Conservation (phyloP, 2,113 vertebrate genomes). For the Spea bombifrons region DNA sequence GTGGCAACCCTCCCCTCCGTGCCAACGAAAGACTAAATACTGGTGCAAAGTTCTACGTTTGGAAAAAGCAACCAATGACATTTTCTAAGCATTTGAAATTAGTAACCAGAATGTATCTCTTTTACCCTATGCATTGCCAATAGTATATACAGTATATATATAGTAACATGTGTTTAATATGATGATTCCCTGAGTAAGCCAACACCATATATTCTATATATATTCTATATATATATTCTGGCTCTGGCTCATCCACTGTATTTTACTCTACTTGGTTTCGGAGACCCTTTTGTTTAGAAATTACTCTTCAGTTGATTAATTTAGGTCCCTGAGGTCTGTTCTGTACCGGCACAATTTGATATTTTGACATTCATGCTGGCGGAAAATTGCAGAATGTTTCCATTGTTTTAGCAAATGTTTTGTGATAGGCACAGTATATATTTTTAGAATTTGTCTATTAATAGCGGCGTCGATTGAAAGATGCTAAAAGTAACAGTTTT, state of each 20-base stretch:
- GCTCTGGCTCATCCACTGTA: background rate
- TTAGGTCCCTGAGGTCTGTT: constrained; percentile 42
- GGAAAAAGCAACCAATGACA: too few species aligned
- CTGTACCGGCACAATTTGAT: constrained; percentile 42
- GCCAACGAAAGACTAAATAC: too few species aligned
- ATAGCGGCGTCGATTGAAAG: constrained; percentile 9
- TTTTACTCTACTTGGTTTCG: constrained; percentile 12
- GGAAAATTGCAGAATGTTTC: constrained; percentile 36
- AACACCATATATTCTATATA: background rate
- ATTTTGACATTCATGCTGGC: constrained; percentile 45
- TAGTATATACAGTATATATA: background rate
- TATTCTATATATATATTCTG: background rate
- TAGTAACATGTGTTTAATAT: background rate
- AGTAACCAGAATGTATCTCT: background rate
- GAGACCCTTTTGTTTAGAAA: constrained; percentile 30
- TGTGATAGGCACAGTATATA: constrained; percentile 29
- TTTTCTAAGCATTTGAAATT: background rate
- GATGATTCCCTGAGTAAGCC: background rate
- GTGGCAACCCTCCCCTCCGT: too few species aligned
- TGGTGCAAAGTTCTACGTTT: too few species aligned
- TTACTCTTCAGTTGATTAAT: constrained; percentile 48
- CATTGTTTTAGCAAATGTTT: constrained; percentile 31
- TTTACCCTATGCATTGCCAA: background rate
- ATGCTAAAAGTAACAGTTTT: background rate
- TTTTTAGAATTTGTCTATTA: constrained; percentile 34